Percentiles rank a stretch among this genome's conserved stretches.
phyloP scores from a whole-genome alignment of 92 coral and sea anemone species.

The Umimayanthus kanabou region DNA sequence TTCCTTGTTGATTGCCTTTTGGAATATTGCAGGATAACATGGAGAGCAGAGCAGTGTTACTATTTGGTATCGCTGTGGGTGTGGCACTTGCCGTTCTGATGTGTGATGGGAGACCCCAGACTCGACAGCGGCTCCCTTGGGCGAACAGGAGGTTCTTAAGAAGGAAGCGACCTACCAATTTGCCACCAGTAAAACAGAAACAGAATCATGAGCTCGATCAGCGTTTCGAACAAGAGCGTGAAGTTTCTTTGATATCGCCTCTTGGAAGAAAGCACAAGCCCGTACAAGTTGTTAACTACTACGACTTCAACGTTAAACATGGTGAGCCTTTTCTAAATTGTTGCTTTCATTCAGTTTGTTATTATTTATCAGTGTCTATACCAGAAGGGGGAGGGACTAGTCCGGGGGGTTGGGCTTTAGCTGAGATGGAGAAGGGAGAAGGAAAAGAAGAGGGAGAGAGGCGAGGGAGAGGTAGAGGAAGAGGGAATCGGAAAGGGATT shows the following conservation, averaged over 20 bases:
- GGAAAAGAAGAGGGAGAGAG: no score
- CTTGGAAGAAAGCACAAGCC: constrained; percentile 1
- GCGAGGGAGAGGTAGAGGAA: no score
- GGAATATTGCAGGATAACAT: neutral
- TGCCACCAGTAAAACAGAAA: neutral
- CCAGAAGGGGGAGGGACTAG: no score
- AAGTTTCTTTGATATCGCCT: constrained; percentile 12
- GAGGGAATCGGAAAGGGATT: no score
- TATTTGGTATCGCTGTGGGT: neutral
- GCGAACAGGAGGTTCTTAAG: constrained; percentile 22
- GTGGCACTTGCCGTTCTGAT: neutral
- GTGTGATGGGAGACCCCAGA: constrained; percentile 29
- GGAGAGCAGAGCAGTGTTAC: neutral
- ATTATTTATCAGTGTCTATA: no score
- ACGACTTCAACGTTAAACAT: constrained; percentile 10
- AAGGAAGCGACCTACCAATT: constrained; percentile 15
- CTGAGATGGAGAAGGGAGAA: no score
- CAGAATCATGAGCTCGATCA: neutral
- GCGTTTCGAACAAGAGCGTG: neutral
- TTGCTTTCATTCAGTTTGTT: no score
- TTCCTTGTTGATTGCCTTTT: neutral
- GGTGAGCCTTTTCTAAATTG: neutral
- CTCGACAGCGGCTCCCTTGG: constrained; percentile 3
- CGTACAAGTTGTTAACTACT: neutral
- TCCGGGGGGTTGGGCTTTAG: no score